Evolutionary conservation across 64 coral and sea anemone species (phyloP).

Genomic region (Actinia equina): DNA sequence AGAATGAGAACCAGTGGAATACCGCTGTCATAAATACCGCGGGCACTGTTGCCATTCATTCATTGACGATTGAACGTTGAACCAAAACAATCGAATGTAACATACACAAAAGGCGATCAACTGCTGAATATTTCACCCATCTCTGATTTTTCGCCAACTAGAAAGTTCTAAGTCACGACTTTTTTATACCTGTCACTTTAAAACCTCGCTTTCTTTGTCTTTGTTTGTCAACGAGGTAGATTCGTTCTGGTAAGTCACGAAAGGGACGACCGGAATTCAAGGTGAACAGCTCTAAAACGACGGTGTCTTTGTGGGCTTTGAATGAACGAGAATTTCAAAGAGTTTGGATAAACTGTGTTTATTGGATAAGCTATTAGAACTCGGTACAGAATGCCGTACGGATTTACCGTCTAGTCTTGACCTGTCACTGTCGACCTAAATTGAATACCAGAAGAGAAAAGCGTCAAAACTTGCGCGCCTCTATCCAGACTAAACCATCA

Average conservation of each 20-base stretch:
- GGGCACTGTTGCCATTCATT: constrained; percentile 7
- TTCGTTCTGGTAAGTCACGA: neutral
- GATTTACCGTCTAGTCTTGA: neutral
- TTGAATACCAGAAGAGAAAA: constrained; percentile 9
- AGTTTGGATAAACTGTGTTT: neutral
- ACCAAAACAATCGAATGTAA: constrained; percentile 19
- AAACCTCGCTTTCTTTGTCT: neutral
- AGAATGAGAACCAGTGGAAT: neutral
- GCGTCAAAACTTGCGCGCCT: neutral
- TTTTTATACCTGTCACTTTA: neutral
- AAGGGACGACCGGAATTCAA: neutral
- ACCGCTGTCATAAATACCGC: neutral
- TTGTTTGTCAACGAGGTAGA: neutral
- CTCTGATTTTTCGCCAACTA: neutral
- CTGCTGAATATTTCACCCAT: neutral
- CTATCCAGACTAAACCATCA: neutral
- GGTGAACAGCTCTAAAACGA: neutral
- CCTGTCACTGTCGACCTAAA: neutral
- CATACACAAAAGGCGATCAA: neutral
- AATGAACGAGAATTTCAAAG: constrained; percentile 14
- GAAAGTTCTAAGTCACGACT: neutral
- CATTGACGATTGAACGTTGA: neutral
- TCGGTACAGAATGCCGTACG: neutral
- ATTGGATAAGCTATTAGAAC: constrained; percentile 22
- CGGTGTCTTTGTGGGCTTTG: constrained; percentile 16